Evolutionary conservation across 2,113 vertebrate genomes (phyloP), one percentile per base, ranked within the genome.

Genomic region (Elaphurus davidianus): DNA sequence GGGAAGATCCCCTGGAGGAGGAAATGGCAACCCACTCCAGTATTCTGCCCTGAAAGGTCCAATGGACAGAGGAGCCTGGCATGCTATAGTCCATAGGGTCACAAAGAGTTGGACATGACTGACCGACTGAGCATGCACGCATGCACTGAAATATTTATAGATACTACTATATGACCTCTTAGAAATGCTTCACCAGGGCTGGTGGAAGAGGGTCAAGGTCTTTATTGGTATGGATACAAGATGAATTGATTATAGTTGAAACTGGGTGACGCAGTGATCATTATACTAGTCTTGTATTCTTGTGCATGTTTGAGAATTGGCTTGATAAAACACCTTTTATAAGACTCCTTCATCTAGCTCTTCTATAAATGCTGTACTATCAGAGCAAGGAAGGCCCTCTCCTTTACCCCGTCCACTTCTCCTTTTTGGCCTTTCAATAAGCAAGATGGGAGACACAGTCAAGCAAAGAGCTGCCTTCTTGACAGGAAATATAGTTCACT

Each of bases 391-490:
- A 7, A 30, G 62, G 3, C 27, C 5, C 50, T 55, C 17, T 78
- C n/a, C 14, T 40, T 25, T 28, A 21, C 21, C 28, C 71, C 90
- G 55, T 36, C 55, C 76, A 89, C 7, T 94, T 97, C 96, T 81
- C 45, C 30, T 97, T 97, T 14, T 43, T 16, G 79, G 14, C 87
- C 45, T 64, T 85, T 87, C 81, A 64, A 60, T 83, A 97, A 52
- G 7, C 83, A 19, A 47, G 67, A 92, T 7, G 82, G 52, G 97
- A 97, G 92, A 47, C 54, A 85, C 94, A 90, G 45, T 59, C 81
- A 94, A 88, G 60, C 55, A 23, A 27, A 76, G 36, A 90, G 27
- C 6, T 36, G 57, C 81, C 64, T 59, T 79, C 43, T 9, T 33
- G 23, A 25, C 11, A 33, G 87, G 27, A 94, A 98, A 95, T 52